Base-by-base conservation (phyloP, 2,888 invertebrate genomes). In the Drosophila flavopinicola region DNA sequence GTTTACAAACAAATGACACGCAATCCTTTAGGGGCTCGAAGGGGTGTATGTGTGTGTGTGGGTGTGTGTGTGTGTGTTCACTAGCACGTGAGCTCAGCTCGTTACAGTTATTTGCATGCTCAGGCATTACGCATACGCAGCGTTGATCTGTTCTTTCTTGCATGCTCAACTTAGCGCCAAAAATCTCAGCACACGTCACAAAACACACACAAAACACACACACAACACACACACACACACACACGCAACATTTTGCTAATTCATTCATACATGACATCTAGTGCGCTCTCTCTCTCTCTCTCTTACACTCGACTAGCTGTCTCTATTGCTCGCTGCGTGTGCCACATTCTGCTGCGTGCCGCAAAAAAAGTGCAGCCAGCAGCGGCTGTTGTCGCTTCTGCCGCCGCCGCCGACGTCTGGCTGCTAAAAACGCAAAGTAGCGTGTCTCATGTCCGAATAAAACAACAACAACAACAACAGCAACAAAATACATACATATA, bases 1-100 rank as follows among this genome's bases (percentile, higher is more conserved):
- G 86, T 82, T 89, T 88, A 89, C 88, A 88, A 89, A 88, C 88
- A 88, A 88, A 88, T 88, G 76, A 78, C 88, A 88, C 88, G 88
- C 88, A 88, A 89, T 87, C 71, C 80, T 85, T 82, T 68, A 25
- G 70, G 60, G 67, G 66, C 29, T 42, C 17, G 59, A 66, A 52
- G 49, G 57, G 58, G 48, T 67, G 66, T 64, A 48, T 51, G 44
- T 33, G 27, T 30, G 10, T 15, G 11, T 6, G 3, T 11, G 35
- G 3, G 6, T 6, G 27, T 25, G 45, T 6, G 15, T 10, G 25
- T 30, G 48, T 24, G 53, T 56, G 54, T 56, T 39, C 32, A 10
- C 7, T 13, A 54, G 53, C 65, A 63, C 71, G 71, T 59, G 61
- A 63, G 75, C 33, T 53, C 45, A 65, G 57, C 58, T 48, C 61